phyloP scores from a whole-genome alignment of 2,797 vertebrate species.

The Muscicapa comitata region DNA sequence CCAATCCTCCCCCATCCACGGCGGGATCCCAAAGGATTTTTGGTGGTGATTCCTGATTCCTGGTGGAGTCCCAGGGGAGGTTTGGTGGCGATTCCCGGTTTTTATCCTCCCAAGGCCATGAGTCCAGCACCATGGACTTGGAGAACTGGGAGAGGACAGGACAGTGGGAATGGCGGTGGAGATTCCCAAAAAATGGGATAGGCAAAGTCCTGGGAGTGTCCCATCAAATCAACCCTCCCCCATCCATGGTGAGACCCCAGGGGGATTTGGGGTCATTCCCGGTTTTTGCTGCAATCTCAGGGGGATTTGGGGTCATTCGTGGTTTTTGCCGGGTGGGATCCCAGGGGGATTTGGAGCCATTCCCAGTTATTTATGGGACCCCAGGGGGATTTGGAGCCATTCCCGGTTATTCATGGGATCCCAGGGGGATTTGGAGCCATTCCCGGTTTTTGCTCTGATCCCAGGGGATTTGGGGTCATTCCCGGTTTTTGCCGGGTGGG shows the following conservation, averaged over 20 bases:
- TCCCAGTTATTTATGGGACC: neutral
- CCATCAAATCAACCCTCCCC: no score
- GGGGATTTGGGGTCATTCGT: no score
- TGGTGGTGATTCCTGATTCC: neutral
- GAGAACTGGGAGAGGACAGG: no score
- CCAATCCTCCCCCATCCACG: no score
- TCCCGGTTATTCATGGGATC: neutral
- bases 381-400: no score
- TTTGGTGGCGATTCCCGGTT: neutral
- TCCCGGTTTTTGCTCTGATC: neutral
- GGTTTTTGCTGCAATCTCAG: neutral
- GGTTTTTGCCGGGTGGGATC: neutral
- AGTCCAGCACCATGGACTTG: no score
- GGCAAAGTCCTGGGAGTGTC: no score
- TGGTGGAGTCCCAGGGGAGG: neutral
- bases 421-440: neutral
- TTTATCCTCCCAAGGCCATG: no score
- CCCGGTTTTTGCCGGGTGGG: rapidly evolving
- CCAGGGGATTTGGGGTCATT: neutral
- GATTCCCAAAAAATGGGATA: no score
- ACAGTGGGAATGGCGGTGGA: no score
- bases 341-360: neutral
- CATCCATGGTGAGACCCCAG: neutral
- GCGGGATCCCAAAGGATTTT: neutral
- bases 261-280: no score